Evolutionary conservation across 1,140 invertebrate genomes (phyloP).

Genomic region (Orchestia grillus): DNA sequence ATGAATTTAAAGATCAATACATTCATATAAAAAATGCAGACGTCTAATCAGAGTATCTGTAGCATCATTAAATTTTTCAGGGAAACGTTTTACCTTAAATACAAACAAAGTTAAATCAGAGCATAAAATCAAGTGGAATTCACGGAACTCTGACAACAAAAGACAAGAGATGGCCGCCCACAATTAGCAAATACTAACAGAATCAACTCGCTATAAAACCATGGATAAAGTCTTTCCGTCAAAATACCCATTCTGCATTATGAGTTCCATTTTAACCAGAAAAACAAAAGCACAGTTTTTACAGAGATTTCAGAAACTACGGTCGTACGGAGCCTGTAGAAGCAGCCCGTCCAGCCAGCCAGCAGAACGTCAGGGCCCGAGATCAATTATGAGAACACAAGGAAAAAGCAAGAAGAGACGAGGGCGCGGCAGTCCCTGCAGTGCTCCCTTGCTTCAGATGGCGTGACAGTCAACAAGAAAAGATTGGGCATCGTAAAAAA

Average conservation of each 20-base stretch:
- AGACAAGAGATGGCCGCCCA: not conserved
- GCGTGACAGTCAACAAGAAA: slow-evolving; percentile 45
- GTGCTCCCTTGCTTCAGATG: slow-evolving; percentile 12
- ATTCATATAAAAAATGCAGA: not conserved
- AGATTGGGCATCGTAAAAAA: slow-evolving; percentile 41
- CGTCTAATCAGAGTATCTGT: not conserved
- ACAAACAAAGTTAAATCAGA: not conserved
- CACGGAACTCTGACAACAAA: not conserved
- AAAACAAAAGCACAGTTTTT: not conserved
- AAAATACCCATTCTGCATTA: not conserved
- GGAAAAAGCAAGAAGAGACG: not conserved
- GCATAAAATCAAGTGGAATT: not conserved
- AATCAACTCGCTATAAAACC: not conserved
- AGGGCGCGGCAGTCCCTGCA: slow-evolving; percentile 15
- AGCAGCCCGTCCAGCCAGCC: not conserved
- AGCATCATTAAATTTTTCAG: not conserved
- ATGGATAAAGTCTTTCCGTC: not conserved
- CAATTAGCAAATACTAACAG: not conserved
- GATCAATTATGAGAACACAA: slow-evolving; percentile 34
- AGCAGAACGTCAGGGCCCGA: slow-evolving; percentile 1
- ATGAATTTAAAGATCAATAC: not conserved
- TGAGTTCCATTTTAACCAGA: not conserved
- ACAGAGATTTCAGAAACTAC: not conserved
- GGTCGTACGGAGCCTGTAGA: not conserved
- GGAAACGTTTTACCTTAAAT: not conserved